Percentiles rank a stretch among this genome's conserved stretches.
Evolutionary conservation across 1,140 invertebrate genomes (phyloP).

Genomic region (Steinernema khuongi): DNA sequence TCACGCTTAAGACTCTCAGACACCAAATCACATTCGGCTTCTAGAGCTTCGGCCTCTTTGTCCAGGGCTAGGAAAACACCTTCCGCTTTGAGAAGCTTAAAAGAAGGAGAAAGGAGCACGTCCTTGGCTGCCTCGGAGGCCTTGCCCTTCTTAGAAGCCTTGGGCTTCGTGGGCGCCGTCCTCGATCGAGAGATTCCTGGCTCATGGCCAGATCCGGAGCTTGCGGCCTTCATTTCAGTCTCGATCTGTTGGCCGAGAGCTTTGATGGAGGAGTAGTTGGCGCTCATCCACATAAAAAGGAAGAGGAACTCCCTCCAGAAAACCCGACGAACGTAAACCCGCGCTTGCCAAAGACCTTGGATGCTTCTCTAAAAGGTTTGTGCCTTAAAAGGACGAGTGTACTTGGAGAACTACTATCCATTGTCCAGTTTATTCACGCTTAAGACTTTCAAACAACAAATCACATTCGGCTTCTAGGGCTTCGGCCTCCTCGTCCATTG

Average conservation of each 20-base stretch:
- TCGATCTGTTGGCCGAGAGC: neutral
- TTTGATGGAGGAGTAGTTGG: too few species aligned
- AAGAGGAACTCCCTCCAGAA: too few species aligned
- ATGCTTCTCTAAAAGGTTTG: too few species aligned
- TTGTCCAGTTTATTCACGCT: too few species aligned
- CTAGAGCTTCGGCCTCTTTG: neutral
- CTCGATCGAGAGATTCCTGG: neutral
- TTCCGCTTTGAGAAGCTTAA: neutral
- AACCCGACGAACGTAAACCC: too few species aligned
- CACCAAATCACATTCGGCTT: neutral
- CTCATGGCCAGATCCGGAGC: neutral
- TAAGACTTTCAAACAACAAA: neutral
- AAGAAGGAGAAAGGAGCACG: neutral
- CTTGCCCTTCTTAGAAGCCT: neutral
- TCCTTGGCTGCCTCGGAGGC: neutral
- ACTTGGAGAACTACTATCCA: too few species aligned
- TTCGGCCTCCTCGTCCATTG: neutral
- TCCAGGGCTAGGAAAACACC: neutral
- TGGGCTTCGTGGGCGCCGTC: neutral
- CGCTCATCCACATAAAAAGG: too few species aligned
- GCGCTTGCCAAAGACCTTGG: too few species aligned
- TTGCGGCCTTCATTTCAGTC: neutral
- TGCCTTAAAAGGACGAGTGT: too few species aligned
- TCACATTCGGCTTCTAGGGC: neutral
- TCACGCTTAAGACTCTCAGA: too few species aligned